These are phyloP conservation scores for Clarias pachynema DNA, from an alignment of 2,797 vertebrate species.

Conservation along the genomic window DNA sequence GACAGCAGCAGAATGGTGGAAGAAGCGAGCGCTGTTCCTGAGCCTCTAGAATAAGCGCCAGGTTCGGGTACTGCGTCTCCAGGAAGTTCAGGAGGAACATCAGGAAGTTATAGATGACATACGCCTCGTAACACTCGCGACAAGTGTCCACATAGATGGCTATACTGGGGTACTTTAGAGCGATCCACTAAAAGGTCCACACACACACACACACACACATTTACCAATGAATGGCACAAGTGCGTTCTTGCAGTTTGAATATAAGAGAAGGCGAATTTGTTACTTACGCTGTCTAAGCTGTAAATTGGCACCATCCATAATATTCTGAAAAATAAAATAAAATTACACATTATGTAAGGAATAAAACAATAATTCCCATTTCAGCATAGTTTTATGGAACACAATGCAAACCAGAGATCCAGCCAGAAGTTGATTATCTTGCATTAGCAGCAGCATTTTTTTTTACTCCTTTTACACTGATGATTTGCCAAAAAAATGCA, in stretches of 20 bases:
- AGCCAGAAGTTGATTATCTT: neutral
- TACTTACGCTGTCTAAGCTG: constrained; percentile 97
- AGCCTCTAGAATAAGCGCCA: constrained; percentile 91
- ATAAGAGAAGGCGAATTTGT: neutral
- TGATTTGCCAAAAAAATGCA: neutral
- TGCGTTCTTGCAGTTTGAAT: neutral
- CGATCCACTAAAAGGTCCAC: constrained; percentile 83
- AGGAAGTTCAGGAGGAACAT: constrained; percentile 94
- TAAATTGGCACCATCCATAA: constrained; percentile 99
- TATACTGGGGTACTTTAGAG: constrained; percentile 90
- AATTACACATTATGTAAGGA: neutral
- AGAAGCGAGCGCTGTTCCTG: constrained; percentile 95
- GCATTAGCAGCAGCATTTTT: neutral
- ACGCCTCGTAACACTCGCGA: constrained; percentile 97
- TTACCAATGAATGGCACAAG: neutral
- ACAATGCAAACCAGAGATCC: neutral
- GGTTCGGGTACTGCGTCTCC: constrained; percentile 90
- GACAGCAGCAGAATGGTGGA: constrained; percentile 93
- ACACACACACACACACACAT: neutral
- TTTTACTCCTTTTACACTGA: neutral
- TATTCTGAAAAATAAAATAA: constrained; percentile 78
- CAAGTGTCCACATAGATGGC: constrained; percentile 98
- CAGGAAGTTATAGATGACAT: constrained; percentile 99
- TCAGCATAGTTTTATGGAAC: neutral
- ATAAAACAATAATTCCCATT: neutral